phyloP scores from a whole-genome alignment of 2,888 invertebrate genomes.

The Andrena minutula region DNA sequence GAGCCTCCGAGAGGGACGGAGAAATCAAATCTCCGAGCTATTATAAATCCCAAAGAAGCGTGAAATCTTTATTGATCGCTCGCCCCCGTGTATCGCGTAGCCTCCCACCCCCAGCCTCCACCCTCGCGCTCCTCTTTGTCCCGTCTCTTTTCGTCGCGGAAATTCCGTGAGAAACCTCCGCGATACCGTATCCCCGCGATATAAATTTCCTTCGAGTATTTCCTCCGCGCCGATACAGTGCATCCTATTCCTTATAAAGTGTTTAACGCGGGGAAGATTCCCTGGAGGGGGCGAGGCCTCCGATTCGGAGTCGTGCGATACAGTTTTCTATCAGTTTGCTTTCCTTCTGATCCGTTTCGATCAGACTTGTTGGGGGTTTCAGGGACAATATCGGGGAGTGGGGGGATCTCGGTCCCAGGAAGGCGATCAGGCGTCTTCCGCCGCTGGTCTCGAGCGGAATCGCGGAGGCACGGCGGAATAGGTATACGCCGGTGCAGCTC shows the following conservation, averaged over 20 bases:
- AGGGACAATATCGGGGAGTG: background rate
- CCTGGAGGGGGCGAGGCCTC: background rate
- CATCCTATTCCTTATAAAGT: background rate
- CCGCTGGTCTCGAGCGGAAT: conserved; percentile 52
- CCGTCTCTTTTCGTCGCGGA: no score
- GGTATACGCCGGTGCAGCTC: conserved; percentile 73
- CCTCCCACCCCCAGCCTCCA: no score
- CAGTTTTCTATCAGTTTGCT: background rate
- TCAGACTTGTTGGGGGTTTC: background rate
- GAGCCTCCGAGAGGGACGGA: no score
- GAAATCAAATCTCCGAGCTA: no score
- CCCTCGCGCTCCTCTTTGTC: no score
- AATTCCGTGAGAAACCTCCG: no score
- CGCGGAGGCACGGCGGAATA: conserved; percentile 63
- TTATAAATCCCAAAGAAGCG: no score
- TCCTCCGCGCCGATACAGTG: no score
- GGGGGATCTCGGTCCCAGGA: background rate
- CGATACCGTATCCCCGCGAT: no score
- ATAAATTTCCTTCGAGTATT: no score
- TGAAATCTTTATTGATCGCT: no score
- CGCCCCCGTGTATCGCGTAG: no score
- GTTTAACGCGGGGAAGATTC: background rate
- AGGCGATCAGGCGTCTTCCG: conserved; percentile 7
- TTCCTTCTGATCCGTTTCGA: background rate
- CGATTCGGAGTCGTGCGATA: background rate